These are phyloP conservation scores for Drosophila paranaensis DNA, from an alignment of 2,888 invertebrate genomes.

Conservation along the genomic window DNA sequence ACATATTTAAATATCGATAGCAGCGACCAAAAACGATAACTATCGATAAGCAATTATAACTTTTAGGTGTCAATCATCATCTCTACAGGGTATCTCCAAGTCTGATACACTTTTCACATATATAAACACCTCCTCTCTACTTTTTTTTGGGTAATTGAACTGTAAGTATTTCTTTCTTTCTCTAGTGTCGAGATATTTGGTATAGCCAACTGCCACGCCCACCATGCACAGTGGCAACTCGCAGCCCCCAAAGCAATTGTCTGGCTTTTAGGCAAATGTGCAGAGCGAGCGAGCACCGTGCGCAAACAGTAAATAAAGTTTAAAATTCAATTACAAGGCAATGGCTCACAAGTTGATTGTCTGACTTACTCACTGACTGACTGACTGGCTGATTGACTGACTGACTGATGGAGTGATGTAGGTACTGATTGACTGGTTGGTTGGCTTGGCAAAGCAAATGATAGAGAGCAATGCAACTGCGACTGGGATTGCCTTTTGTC, in stretches of 20 bases:
- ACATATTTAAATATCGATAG: neutral
- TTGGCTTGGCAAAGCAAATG: slow-evolving; percentile 58
- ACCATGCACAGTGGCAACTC: slow-evolving; percentile 1
- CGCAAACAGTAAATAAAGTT: slow-evolving; percentile 78
- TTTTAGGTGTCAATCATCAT: no score
- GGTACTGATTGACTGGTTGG: slow-evolving; percentile 22
- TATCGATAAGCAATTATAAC: neutral
- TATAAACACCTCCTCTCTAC: neutral
- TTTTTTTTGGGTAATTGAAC: slow-evolving; percentile 68
- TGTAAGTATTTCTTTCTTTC: slow-evolving; percentile 60
- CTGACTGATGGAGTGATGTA: slow-evolving; percentile 16
- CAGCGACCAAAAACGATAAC: neutral
- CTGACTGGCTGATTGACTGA: slow-evolving; percentile 14
- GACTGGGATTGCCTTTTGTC: slow-evolving; percentile 71
- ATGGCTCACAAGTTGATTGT: slow-evolving; percentile 74
- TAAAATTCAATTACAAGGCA: slow-evolving; percentile 79
- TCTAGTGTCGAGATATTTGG: slow-evolving; percentile 29
- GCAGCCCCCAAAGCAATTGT: slow-evolving; percentile 45
- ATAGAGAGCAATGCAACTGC: slow-evolving; percentile 45
- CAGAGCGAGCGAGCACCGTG: slow-evolving; percentile 33
- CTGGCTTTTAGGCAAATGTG: slow-evolving; percentile 55
- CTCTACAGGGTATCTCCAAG: neutral
- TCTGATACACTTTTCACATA: no score
- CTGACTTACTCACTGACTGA: slow-evolving; percentile 18
- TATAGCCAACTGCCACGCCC: slow-evolving; percentile 33